A percentile compares a stretch with the other conserved stretches of the same genome.
Evolutionary conservation across 1,140 invertebrate species (phyloP).

Genomic region (Chionoecetes opilio): DNA sequence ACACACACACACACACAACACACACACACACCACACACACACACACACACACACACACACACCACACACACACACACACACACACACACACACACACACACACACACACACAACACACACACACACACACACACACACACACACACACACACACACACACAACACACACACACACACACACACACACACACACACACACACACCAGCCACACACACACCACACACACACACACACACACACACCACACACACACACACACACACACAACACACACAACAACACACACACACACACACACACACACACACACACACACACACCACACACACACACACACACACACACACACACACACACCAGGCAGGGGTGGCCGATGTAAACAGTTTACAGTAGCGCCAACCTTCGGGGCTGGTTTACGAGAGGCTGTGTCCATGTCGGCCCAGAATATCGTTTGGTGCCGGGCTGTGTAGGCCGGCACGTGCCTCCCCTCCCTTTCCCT

Average conservation of each 20-base stretch:
- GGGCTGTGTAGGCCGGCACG: conserved; percentile 44
- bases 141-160: no score
- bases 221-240: no score
- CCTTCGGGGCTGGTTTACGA: conserved; percentile 62
- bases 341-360: conserved; percentile 40
- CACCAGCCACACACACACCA: no score
- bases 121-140: conserved; percentile 43
- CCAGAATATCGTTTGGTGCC: conserved; percentile 68
- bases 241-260: no score
- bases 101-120: background rate
- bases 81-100: conserved; percentile 56
- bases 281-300: conserved; percentile 66
- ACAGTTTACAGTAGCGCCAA: conserved; percentile 72
- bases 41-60: conserved; percentile 49
- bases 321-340: background rate
- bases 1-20: conserved; percentile 22
- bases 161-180: no score
- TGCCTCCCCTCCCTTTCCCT: no score
- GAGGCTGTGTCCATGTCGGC: conserved; percentile 66
- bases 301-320: conserved; percentile 4
- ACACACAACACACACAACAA: background rate
- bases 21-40: background rate
- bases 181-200: no score
- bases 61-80: conserved; percentile 67
- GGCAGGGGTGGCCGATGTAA: conserved; percentile 46